A percentile compares a stretch with the other conserved stretches of the same genome.
phyloP scores from a whole-genome alignment of 2,888 invertebrate species.

The Vesta saturnalis region DNA sequence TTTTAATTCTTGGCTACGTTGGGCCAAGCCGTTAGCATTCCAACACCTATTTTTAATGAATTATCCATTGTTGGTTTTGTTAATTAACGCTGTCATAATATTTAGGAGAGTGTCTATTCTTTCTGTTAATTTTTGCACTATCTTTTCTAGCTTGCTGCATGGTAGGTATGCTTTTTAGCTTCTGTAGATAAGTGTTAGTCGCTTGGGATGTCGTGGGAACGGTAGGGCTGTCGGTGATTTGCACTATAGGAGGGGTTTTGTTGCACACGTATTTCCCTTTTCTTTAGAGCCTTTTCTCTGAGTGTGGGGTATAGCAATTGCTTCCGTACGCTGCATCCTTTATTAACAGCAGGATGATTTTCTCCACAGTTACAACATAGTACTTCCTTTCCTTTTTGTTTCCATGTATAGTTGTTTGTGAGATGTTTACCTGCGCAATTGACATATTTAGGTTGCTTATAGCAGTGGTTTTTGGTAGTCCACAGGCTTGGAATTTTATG shows the following conservation, averaged over 20 bases:
- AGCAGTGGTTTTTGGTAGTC: slow-evolving; percentile 7
- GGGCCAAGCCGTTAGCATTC: slow-evolving; percentile 20
- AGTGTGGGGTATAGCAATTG: slow-evolving; percentile 2
- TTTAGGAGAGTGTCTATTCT: neutral
- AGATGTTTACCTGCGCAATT: slow-evolving; percentile 11
- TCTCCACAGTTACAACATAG: slow-evolving; percentile 5
- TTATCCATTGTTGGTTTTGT: too few relatives aligned
- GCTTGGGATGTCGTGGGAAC: neutral
- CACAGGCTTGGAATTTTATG: neutral
- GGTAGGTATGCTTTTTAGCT: neutral
- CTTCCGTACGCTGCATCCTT: neutral
- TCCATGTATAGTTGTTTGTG: slow-evolving; percentile 1
- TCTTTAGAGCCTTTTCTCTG: too few relatives aligned
- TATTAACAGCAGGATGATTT: slow-evolving; percentile 9
- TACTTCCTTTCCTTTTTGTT: slow-evolving; percentile 14
- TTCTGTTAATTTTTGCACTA: neutral
- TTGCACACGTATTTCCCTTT: neutral
- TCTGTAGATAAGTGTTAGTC: neutral
- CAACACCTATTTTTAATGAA: slow-evolving; percentile 19
- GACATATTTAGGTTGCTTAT: slow-evolving; percentile 8
- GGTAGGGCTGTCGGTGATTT: neutral
- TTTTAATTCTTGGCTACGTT: slow-evolving; percentile 19
- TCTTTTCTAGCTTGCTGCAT: neutral
- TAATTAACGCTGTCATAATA: neutral
- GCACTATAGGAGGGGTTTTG: neutral